These are phyloP conservation scores for Uria aalge DNA, from an alignment of 2,113 vertebrate genomes.

Conservation along the genomic window DNA sequence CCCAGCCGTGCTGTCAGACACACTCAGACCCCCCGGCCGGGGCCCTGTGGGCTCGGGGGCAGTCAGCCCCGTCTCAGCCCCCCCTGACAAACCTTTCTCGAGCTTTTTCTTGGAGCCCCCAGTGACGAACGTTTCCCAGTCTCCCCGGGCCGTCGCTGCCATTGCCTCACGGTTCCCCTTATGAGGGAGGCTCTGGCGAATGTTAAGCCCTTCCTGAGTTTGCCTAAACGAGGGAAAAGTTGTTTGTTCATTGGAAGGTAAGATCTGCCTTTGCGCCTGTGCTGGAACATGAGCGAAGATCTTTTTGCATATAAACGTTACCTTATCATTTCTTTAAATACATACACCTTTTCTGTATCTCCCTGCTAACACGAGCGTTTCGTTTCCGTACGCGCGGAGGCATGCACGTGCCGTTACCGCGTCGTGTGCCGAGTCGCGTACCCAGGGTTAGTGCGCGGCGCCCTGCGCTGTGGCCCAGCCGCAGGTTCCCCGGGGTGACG, in stretches of 20 bases:
- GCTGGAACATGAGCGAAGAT: background rate
- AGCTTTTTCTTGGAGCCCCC: background rate
- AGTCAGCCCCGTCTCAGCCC: background rate
- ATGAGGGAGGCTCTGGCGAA: background rate
- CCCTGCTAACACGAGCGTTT: background rate
- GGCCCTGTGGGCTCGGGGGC: too few species aligned
- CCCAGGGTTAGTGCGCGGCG: fast-evolving
- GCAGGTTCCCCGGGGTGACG: background rate
- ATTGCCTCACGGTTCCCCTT: background rate
- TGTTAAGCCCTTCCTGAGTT: background rate
- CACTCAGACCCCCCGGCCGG: too few species aligned
- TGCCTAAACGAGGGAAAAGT: background rate
- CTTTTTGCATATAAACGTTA: background rate
- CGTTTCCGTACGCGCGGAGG: background rate
- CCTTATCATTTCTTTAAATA: background rate
- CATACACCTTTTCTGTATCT: too few species aligned
- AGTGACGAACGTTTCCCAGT: background rate
- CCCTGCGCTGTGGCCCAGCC: fast-evolving
- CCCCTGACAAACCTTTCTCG: background rate
- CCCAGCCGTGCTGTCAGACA: background rate
- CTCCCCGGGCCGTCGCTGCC: background rate
- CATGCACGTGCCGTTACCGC: fast-evolving
- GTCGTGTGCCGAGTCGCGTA: fast-evolving
- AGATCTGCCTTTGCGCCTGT: background rate
- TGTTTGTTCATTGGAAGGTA: background rate